A percentile compares a stretch with the other conserved stretches of the same genome.
Evolutionary conservation across 2,113 vertebrate genomes (phyloP).

Genomic region (Strigops habroptila): DNA sequence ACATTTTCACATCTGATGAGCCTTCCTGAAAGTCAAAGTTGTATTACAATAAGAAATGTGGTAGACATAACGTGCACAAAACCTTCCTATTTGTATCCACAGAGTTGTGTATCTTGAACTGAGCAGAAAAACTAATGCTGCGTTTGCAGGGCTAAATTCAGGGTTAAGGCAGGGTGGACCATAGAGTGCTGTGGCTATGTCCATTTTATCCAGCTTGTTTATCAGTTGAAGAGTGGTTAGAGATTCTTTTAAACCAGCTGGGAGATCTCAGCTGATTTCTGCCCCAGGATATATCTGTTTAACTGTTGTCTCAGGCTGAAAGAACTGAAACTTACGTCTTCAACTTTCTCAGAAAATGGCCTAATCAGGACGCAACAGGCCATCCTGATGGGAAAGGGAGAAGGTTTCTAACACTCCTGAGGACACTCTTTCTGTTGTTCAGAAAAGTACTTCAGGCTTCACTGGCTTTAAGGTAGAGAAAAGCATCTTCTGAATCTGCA

Average conservation of each 20-base stretch:
- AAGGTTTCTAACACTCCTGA: not conserved
- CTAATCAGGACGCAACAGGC: not conserved
- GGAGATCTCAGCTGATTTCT: not conserved
- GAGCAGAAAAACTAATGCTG: not conserved
- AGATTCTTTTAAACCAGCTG: not conserved
- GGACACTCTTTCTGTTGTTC: not conserved
- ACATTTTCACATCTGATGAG: not conserved
- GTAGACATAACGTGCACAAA: not conserved
- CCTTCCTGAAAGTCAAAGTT: constrained; percentile 38
- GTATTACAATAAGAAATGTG: not conserved
- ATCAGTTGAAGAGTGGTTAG: not conserved
- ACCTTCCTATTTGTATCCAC: not conserved
- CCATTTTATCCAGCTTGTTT: not conserved
- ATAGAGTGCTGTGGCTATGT: not conserved
- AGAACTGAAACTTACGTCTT: not conserved
- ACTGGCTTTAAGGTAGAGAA: not conserved
- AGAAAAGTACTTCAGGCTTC: not conserved
- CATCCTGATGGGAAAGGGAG: not conserved
- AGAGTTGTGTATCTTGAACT: not conserved
- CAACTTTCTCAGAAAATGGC: not conserved
- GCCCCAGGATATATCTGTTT: not conserved
- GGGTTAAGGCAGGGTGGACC: not conserved
- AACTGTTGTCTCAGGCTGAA: not conserved
- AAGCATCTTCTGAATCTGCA: not conserved
- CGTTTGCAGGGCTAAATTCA: not conserved